Conservation (phyloP, 1,140 invertebrate genomes). For the Zaprionus taronus region DNA sequence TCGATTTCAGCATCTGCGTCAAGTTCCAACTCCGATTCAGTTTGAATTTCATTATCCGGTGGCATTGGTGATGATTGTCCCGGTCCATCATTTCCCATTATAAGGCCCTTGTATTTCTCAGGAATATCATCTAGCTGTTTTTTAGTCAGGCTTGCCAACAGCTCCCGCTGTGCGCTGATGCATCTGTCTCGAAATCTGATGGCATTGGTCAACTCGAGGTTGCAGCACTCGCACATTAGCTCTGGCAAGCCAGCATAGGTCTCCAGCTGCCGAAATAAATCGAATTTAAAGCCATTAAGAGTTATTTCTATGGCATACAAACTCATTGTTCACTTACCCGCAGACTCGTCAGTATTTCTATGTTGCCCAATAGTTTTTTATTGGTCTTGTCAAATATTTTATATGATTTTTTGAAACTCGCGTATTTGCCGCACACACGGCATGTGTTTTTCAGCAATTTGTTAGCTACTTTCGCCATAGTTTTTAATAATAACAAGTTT, state of each 20-base stretch:
- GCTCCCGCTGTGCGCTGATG: slow-evolving; percentile 58
- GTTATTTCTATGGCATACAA: neutral
- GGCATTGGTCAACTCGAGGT: slow-evolving; percentile 54
- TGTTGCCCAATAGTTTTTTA: slow-evolving; percentile 56
- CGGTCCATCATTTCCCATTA: slow-evolving; percentile 22
- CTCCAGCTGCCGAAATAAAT: slow-evolving; percentile 45
- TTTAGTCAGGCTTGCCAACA: slow-evolving; percentile 48
- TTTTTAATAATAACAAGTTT: slow-evolving; percentile 48
- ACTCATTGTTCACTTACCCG: slow-evolving; percentile 47
- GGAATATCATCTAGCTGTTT: slow-evolving; percentile 45
- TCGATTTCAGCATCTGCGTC: slow-evolving; percentile 1
- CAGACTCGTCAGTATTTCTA: slow-evolving; percentile 62
- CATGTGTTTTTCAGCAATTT: slow-evolving; percentile 72
- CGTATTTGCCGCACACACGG: slow-evolving; percentile 68
- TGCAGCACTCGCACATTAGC: slow-evolving; percentile 70
- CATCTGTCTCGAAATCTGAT: slow-evolving; percentile 62
- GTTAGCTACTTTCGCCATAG: slow-evolving; percentile 61
- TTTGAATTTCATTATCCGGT: slow-evolving; percentile 9
- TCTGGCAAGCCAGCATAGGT: slow-evolving; percentile 54
- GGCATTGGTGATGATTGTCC: neutral
- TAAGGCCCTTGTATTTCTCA: slow-evolving; percentile 20
- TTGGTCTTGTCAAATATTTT: slow-evolving; percentile 67
- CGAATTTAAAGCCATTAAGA: neutral
- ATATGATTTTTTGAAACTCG: slow-evolving; percentile 62
- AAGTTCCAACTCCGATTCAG: slow-evolving; percentile 5